Conservation (phyloP, 2,797 vertebrate species). For the Phrynocephalus vlangalii region DNA sequence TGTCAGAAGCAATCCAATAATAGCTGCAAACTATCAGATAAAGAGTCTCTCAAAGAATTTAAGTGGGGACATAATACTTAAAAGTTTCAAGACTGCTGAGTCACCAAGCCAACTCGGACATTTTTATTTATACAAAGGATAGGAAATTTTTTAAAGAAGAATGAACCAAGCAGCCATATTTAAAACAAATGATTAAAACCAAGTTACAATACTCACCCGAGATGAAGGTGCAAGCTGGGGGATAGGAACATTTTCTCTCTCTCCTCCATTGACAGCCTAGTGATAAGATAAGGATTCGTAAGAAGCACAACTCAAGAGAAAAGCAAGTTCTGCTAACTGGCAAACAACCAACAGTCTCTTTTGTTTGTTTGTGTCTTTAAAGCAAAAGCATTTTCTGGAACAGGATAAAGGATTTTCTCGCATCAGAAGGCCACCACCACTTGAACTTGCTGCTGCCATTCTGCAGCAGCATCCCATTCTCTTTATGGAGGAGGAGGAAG, state of each 20-base stretch:
- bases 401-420: not conserved
- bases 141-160: not conserved
- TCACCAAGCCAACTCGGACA: not conserved
- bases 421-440: not conserved
- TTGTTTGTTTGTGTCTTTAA: not conserved
- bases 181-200: not conserved
- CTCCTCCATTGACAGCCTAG: conserved; percentile 12
- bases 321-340: not conserved
- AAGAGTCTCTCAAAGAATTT: no score
- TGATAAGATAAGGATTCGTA: not conserved
- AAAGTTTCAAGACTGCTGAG: not conserved
- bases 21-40: no score
- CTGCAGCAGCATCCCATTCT: not conserved
- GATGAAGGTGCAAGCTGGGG: conserved; percentile 20
- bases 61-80: no score
- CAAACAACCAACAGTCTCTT: not conserved
- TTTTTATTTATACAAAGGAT: not conserved
- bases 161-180: no score
- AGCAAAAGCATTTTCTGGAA: not conserved
- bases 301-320: not conserved
- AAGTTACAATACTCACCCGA: conserved; percentile 11
- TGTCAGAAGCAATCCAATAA: no score
- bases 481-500: not conserved
- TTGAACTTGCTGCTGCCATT: not conserved
- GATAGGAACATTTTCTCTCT: not conserved